phyloP scores from a whole-genome alignment of 37 sponge, comb jelly and placozoan species.

The Chondrosia reniformis region DNA sequence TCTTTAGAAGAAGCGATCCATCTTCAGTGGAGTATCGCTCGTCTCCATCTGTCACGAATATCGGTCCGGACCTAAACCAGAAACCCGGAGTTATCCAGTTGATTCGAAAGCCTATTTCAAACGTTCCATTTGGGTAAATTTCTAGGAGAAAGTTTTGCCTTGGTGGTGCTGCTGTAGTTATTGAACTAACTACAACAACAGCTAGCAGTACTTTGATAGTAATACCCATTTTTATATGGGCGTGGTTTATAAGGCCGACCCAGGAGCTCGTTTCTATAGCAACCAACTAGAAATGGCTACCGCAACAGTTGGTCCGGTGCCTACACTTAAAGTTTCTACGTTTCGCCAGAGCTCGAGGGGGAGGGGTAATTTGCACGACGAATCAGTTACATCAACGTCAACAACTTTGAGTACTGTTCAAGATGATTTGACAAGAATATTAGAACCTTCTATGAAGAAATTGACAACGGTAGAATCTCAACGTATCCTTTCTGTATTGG shows the following conservation, averaged over 20 bases:
- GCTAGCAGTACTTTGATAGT: background rate
- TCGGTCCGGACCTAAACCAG: conserved; percentile 23
- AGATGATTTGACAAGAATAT: conserved; percentile 59
- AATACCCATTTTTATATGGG: background rate
- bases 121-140: background rate
- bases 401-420: background rate
- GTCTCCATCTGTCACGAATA: background rate
- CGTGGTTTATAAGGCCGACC: too few species aligned
- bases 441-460: conserved; percentile 90
- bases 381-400: background rate
- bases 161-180: background rate
- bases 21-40: background rate
- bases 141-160: background rate
- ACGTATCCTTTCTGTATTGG: conserved; percentile 77
- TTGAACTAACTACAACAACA: background rate
- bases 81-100: background rate
- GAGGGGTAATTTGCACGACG: background rate
- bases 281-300: conserved; percentile 1
- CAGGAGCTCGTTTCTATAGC: background rate
- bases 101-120: background rate
- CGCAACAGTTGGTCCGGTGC: background rate
- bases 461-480: conserved; percentile 88
- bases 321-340: too few species aligned
- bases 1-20: background rate
- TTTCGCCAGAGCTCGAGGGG: too few species aligned